A percentile compares a stretch with the other conserved stretches of the same genome.
Evolutionary conservation across 30 jellyfish, hydroid and myxozoan genomes (phyloP).

Genomic region (Rhopilema esculentum): DNA sequence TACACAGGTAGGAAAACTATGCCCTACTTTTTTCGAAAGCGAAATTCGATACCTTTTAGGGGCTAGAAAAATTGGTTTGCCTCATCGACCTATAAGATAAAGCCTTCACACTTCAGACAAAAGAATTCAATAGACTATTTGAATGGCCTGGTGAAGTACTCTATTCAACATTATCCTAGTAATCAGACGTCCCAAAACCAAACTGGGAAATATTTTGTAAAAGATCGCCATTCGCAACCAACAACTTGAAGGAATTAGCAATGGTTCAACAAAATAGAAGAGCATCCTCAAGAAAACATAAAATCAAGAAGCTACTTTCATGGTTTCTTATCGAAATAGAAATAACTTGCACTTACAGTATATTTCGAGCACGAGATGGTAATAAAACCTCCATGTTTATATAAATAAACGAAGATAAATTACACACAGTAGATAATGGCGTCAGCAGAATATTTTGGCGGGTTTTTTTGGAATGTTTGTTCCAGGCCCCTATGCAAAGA

Average conservation of each 20-base stretch:
- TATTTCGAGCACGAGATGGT: no score
- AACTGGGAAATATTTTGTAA: neutral
- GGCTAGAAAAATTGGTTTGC: neutral
- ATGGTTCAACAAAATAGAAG: no score
- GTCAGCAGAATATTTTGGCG: neutral
- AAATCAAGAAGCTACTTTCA: neutral
- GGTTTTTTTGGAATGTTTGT: neutral
- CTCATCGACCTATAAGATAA: neutral
- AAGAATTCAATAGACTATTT: conserved; percentile 4
- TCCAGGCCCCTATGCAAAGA: neutral
- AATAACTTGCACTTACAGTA: no score
- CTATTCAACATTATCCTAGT: neutral
- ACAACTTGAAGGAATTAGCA: no score
- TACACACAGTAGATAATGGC: neutral
- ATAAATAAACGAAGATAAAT: no score
- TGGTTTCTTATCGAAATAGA: no score
- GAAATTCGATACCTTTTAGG: neutral
- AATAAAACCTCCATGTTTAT: no score
- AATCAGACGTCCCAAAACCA: neutral
- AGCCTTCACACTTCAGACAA: neutral
- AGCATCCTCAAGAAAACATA: neutral
- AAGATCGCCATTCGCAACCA: no score
- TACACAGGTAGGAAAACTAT: no score
- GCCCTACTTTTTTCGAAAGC: no score
- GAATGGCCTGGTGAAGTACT: neutral